These are phyloP conservation scores for Drosophila nannoptera DNA, from an alignment of 1,140 invertebrate genomes.

Conservation along the genomic window DNA sequence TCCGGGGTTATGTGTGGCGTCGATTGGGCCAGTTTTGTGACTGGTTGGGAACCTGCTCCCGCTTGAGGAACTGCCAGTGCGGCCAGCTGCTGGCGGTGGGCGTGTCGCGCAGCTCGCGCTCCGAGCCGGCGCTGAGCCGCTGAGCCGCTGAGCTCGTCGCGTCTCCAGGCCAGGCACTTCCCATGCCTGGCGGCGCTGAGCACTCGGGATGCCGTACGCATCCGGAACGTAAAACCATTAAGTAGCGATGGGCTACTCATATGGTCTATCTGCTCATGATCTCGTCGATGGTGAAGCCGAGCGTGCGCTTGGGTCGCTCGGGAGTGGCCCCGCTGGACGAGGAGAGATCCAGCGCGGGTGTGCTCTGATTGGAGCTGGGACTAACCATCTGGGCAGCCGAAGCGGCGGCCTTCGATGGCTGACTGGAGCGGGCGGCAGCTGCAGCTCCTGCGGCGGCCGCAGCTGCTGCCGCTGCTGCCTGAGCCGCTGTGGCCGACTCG, in stretches of 20 bases:
- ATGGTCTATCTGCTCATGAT: constrained; percentile 87
- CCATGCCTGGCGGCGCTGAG: constrained; percentile 65
- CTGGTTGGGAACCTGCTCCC: constrained; percentile 10
- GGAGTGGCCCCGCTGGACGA: constrained; percentile 34
- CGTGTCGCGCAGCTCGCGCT: background rate
- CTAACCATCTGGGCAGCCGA: constrained; percentile 12
- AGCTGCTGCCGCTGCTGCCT: constrained; percentile 3
- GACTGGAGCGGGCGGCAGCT: background rate
- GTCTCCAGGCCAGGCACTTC: constrained; percentile 63
- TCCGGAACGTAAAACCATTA: constrained; percentile 59
- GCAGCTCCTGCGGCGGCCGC: background rate
- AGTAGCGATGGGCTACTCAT: constrained; percentile 1
- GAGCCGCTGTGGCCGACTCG: constrained; percentile 41
- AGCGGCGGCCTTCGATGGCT: constrained; percentile 7
- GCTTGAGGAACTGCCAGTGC: constrained; percentile 11
- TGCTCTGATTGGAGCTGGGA: background rate
- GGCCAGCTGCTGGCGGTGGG: background rate
- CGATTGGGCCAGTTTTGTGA: constrained; percentile 33
- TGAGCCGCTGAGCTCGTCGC: constrained; percentile 15
- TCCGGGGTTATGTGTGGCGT: constrained; percentile 48
- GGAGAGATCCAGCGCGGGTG: constrained; percentile 77
- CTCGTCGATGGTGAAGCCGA: constrained; percentile 90
- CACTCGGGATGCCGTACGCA: constrained; percentile 22
- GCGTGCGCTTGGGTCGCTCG: constrained; percentile 80
- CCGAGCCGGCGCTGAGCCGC: constrained; percentile 9